Evolutionary conservation across 2,113 vertebrate genomes (phyloP).

Genomic region (Hippoglossus stenolepis): DNA sequence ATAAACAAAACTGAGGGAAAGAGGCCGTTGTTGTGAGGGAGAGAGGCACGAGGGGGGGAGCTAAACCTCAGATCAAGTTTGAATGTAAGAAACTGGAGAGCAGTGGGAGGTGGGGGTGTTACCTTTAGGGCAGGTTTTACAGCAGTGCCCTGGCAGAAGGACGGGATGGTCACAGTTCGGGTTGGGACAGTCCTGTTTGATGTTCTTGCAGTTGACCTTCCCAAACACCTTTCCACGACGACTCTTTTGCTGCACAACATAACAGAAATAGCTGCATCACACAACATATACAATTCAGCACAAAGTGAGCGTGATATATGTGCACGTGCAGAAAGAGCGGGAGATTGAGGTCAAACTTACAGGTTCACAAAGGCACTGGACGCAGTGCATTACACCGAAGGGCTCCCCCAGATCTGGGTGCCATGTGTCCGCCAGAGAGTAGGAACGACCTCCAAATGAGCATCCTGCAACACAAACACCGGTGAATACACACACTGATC

Average conservation of each 20-base stretch:
- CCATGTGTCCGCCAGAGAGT: slow-evolving; percentile 93
- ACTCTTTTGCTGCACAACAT: slow-evolving; percentile 79
- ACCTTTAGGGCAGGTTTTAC: slow-evolving; percentile 93
- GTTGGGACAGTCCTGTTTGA: slow-evolving; percentile 91
- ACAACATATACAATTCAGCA: background rate
- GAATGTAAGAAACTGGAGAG: too few species aligned
- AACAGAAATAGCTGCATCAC: background rate
- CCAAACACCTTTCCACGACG: slow-evolving; percentile 82
- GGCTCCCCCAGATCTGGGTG: slow-evolving; percentile 96
- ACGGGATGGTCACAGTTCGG: slow-evolving; percentile 85
- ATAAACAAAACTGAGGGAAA: background rate
- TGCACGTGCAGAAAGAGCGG: background rate
- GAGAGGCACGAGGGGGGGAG: background rate
- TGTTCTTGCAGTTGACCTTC: slow-evolving; percentile 90
- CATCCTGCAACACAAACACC: slow-evolving; percentile 84
- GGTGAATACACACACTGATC: slow-evolving; percentile 14
- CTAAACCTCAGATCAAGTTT: too few species aligned
- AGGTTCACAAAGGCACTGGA: slow-evolving; percentile 91
- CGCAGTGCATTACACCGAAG: slow-evolving; percentile 95
- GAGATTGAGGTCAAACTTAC: slow-evolving; percentile 77
- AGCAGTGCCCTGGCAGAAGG: slow-evolving; percentile 93
- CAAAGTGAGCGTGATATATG: too few species aligned
- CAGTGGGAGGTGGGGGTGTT: slow-evolving; percentile 27
- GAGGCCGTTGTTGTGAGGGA: background rate
- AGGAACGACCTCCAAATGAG: slow-evolving; percentile 90